These are phyloP conservation scores for Lates japonicus DNA, from an alignment of 2,797 vertebrate genomes.

Conservation along the genomic window DNA sequence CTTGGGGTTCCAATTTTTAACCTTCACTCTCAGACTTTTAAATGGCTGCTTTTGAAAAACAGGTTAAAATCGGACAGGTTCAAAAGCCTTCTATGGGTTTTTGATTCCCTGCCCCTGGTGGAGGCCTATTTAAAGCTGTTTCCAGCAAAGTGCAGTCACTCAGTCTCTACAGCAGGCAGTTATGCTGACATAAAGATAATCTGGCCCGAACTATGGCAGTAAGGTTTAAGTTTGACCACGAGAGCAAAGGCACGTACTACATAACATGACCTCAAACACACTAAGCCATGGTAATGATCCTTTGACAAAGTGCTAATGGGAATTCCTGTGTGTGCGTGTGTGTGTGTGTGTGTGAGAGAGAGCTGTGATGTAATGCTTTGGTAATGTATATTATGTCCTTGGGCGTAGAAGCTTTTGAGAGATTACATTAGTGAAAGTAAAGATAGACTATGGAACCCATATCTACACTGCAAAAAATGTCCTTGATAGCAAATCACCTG, in stretches of 20 bases:
- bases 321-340: constrained; percentile 49
- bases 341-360: constrained; percentile 41
- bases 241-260: constrained; percentile 49
- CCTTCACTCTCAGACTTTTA: background rate
- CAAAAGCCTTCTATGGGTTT: background rate
- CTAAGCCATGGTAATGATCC: constrained; percentile 68
- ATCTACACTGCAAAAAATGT: constrained; percentile 33
- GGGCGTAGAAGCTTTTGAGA: constrained; percentile 46
- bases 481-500: background rate
- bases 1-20: background rate
- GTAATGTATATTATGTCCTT: constrained; percentile 50
- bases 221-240: background rate
- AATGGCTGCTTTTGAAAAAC: background rate
- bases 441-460: constrained; percentile 40
- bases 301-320: constrained; percentile 67
- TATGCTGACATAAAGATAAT: constrained; percentile 2
- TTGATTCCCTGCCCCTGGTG: background rate
- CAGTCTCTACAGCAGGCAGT: background rate
- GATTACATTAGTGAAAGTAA: constrained; percentile 52
- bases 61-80: background rate
- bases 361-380: constrained; percentile 63
- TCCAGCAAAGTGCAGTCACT: background rate
- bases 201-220: background rate
- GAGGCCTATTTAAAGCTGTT: background rate
- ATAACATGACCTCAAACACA: constrained; percentile 63